Evolutionary conservation across 2,888 invertebrate genomes (phyloP), one percentile per base, ranked within the genome.

Genomic region (Melanostoma scalare): DNA sequence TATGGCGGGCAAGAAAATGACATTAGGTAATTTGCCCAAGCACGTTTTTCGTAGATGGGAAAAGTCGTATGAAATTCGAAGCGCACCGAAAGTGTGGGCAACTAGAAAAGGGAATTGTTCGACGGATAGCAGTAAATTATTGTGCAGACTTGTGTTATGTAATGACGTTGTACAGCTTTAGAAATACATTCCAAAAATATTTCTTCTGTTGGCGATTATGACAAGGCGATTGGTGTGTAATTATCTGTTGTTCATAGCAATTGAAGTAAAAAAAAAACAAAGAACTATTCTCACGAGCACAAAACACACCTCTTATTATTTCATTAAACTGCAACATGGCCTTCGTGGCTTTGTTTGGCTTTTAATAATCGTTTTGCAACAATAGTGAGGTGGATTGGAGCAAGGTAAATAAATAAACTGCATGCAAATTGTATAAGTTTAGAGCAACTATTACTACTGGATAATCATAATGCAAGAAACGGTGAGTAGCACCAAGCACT

Each of bases 341-440:
- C 78, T 67, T 79, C 36, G 36, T 6, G 33, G 9, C 10, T 30
- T 8, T 10, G 44, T 61, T 42, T 50, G 31, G 63, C 8, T 30
- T 3, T 42, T 20, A 20, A 50, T 10, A 33, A 31, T 46, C 36
- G 10, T 55, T 55, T 42, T 50, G 9, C 8, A 56, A 79, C 67
- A 52, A 74, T 55, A 69, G 68, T n/a, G 20, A 48, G 33, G 46
- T 31, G 35, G 67, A 68, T 50, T 79, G 44, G 74, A 69, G 56
- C 74, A 79, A 79, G 79, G 79, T 79, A 74, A 50, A 55, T 63
- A 67, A 48, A 50, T 56, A 69, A 42, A 50, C 44, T 42, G 61
- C 33, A 31, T 30, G 53, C 31, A 61, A 33, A 63, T 33, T 56
- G 42, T 6, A 9, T 8, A 8, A 42, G 4, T 9, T 9, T 42